phyloP scores from a whole-genome alignment of 2,888 invertebrate genomes.

The Minunthozetes semirufus region DNA sequence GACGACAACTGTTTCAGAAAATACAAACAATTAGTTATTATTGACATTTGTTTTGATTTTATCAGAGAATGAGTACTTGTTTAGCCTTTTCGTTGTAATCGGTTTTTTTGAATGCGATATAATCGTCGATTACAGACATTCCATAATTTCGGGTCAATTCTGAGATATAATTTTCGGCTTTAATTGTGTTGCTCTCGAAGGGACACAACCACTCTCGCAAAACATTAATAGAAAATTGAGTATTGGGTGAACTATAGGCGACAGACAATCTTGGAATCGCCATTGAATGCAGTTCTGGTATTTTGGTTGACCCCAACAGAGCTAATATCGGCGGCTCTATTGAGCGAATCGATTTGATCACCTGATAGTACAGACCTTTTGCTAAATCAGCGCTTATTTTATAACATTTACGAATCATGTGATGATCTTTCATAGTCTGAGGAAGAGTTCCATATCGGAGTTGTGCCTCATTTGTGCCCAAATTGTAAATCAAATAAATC shows the following conservation, averaged over 20 bases:
- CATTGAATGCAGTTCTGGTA: not conserved
- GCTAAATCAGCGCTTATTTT: not conserved
- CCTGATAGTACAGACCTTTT: not conserved
- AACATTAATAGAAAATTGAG: not conserved
- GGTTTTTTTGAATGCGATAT: not conserved
- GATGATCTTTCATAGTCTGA: not conserved
- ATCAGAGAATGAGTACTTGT: not conserved
- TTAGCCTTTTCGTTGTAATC: not conserved
- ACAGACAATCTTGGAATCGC: not conserved
- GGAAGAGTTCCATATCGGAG: not conserved
- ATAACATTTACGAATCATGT: not conserved
- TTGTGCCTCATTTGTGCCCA: conserved; percentile 55
- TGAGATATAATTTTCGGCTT: not conserved
- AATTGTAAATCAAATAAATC: conserved; percentile 61
- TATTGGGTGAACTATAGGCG: not conserved
- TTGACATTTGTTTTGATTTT: not conserved
- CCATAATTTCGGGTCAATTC: not conserved
- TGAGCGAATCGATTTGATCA: not conserved
- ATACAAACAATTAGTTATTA: not conserved
- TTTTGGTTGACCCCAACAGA: not conserved
- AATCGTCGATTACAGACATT: not conserved
- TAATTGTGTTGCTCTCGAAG: not conserved
- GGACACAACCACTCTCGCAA: not conserved
- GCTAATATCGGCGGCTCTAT: not conserved
- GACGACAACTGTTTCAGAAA: not conserved